phyloP scores from a whole-genome alignment of 2,888 invertebrate genomes.

The Xylocampa areola region DNA sequence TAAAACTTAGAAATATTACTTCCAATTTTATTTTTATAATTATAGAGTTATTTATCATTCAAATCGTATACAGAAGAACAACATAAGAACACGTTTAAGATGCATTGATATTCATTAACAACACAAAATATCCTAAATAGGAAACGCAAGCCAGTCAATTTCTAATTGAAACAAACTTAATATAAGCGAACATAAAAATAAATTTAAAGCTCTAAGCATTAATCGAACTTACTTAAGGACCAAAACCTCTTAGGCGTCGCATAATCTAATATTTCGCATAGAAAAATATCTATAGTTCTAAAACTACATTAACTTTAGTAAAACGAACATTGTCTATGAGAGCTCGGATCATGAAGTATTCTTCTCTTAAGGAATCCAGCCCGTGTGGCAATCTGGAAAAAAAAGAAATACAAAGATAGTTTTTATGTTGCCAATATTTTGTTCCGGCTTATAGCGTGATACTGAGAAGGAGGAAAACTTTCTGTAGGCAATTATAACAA shows the following conservation, averaged over 20 bases:
- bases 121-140: slow-evolving; percentile 19
- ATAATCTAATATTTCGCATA: slow-evolving; percentile 68
- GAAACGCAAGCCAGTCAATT: slow-evolving; percentile 36
- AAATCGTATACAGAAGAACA: slow-evolving; percentile 24
- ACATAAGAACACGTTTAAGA: slow-evolving; percentile 21
- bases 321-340: slow-evolving; percentile 74
- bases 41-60: background rate
- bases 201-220: slow-evolving; percentile 52
- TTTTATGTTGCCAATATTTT: too few relatives aligned
- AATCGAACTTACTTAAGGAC: slow-evolving; percentile 60
- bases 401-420: background rate
- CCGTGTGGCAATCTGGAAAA: slow-evolving; percentile 38
- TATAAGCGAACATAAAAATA: slow-evolving; percentile 29
- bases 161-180: slow-evolving; percentile 32
- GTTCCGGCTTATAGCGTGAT: too few relatives aligned
- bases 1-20: background rate
- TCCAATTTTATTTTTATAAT: background rate
- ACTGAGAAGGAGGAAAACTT: too few relatives aligned
- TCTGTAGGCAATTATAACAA: too few relatives aligned
- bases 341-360: slow-evolving; percentile 61
- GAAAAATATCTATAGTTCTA: slow-evolving; percentile 76
- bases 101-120: background rate
- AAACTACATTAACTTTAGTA: slow-evolving; percentile 69
- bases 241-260: slow-evolving; percentile 78
- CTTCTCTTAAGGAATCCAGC: slow-evolving; percentile 26